Base-by-base conservation (phyloP, 1,140 invertebrate species). In the Spodoptera litura region DNA sequence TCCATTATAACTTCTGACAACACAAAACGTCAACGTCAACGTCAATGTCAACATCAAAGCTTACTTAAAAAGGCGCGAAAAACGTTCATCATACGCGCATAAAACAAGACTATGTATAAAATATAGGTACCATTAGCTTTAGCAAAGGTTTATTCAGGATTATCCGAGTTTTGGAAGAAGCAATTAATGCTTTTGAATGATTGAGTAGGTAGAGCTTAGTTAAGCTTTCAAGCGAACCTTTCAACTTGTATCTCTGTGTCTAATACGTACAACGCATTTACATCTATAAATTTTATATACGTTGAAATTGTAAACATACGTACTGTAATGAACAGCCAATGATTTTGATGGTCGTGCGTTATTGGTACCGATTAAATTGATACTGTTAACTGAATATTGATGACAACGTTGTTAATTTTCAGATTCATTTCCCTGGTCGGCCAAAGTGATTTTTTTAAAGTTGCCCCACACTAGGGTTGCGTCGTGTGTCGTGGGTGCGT, bases 161-260 rank as follows among this genome's bases (percentile, higher is more conserved):
- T 38, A 83, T 79, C 82, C 78, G 74, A 79, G 77, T 81, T 83
- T 83, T 78, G 79, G 78, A 83, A 83, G 74, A 75, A 83, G 79
- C 82, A 83, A 83, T 83, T 83, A 83, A 78, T 58, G 79, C 58
- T 83, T 79, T 20, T 83, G 79, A 83, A 83, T 83, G 78, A 81
- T 83, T 83, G 70, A 83, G 78, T 75, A 83, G 82, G 73, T 61
- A 44, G 64, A 66, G 82, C 82, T 83, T 81, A 83, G 73, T 81
- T 73, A 81, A 81, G 79, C 79, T 81, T 81, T 78, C 70, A 68
- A 62, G 25, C 3, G 59, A 58, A 71, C 80, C 75, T 78, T 81
- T 75, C 80, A 72, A 75, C 80, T 74, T 68, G 75, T 68, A 55
- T 68, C 62, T 78, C 53, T 55, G 71, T 10, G n/a, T 68, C 53